A percentile compares a stretch with the other conserved stretches of the same genome.
Conservation (phyloP, 2,113 vertebrate species). For the Actenoides hombroni region DNA sequence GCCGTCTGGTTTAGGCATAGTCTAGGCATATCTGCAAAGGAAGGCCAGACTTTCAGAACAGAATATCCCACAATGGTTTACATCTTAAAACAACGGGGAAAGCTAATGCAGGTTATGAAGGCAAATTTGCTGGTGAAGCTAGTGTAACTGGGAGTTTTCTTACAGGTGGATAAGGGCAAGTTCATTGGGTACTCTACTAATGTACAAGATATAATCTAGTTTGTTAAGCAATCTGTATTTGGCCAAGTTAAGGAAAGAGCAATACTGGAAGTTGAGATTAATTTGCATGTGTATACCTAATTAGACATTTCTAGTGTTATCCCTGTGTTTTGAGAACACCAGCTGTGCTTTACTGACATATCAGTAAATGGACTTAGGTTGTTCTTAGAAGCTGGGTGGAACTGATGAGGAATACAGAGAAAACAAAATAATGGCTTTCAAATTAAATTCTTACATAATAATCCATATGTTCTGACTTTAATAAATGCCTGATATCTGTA, state of each 20-base stretch:
- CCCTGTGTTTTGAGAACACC: background rate
- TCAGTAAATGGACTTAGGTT: background rate
- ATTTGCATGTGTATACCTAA: background rate
- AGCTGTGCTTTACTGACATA: background rate
- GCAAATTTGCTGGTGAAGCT: background rate
- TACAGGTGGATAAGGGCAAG: background rate
- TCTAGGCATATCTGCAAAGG: background rate
- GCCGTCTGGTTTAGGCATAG: background rate
- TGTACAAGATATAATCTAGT: background rate
- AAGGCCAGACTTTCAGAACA: background rate
- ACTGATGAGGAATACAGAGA: background rate
- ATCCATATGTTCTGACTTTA: background rate
- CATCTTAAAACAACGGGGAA: background rate
- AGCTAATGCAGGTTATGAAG: background rate
- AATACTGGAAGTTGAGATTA: background rate
- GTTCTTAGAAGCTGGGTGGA: background rate
- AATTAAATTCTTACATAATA: background rate
- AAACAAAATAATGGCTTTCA: background rate
- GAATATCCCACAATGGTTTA: background rate
- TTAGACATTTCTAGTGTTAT: background rate
- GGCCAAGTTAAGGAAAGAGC: background rate
- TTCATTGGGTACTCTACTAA: background rate
- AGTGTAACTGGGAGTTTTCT: background rate
- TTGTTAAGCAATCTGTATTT: background rate
- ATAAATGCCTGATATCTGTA: background rate